These are phyloP conservation scores for Dreissena polymorpha DNA, from an alignment of 1,140 invertebrate species.

Conservation along the genomic window DNA sequence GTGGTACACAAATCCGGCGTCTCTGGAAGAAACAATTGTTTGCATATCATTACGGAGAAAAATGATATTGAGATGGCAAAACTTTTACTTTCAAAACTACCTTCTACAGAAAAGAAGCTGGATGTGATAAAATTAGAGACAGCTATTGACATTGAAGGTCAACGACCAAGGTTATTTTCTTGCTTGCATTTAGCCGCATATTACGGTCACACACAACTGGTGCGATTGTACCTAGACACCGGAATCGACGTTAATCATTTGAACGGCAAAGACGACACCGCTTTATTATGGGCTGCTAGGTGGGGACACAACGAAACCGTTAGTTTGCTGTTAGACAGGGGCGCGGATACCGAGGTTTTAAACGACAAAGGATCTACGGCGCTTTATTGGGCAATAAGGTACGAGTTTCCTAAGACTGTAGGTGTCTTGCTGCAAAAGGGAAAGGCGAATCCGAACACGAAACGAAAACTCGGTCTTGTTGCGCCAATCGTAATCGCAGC, in stretches of 20 bases:
- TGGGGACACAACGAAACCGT: conserved; percentile 67
- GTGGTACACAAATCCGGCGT: conserved; percentile 56
- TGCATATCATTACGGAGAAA: conserved; percentile 67
- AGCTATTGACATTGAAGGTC: conserved; percentile 70
- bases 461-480: conserved; percentile 72
- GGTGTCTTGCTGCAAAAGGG: conserved; percentile 66
- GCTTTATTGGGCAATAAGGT: conserved; percentile 76
- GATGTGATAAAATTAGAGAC: conserved; percentile 66
- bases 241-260: conserved; percentile 70
- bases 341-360: conserved; percentile 67
- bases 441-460: conserved; percentile 67
- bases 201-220: conserved; percentile 67
- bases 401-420: conserved; percentile 68
- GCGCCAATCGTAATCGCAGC: conserved; percentile 73
- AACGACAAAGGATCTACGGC: conserved; percentile 78
- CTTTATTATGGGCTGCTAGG: conserved; percentile 74
- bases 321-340: conserved; percentile 50
- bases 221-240: conserved; percentile 62
- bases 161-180: conserved; percentile 73
- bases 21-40: conserved; percentile 60
- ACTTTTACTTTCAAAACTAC: conserved; percentile 60
- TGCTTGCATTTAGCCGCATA: conserved; percentile 73
- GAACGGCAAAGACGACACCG: conserved; percentile 74
- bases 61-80: conserved; percentile 63
- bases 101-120: conserved; percentile 17